Base-by-base conservation (phyloP, 2,888 invertebrate genomes). In the Perizoma flavofasciatum region DNA sequence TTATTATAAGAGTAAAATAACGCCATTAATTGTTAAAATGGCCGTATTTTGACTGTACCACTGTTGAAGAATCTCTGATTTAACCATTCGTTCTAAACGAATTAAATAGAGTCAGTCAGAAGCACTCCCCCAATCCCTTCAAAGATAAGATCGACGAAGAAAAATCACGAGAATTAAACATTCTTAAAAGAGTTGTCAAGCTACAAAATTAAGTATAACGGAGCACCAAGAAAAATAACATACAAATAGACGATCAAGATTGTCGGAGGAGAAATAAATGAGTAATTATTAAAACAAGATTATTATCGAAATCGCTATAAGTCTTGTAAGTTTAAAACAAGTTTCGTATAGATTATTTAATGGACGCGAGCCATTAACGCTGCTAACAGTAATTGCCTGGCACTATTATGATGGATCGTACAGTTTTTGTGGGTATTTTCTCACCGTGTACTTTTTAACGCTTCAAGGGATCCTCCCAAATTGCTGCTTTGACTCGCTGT, bases 241-340 rank as follows among this genome's bases (percentile, higher is more conserved):
- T 85, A 90, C 86, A 89, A 90, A 90, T 85, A 78, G 74, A 71
- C 79, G 80, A 89, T 90, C 88, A 88, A 89, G 89, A 89, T 90
- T 85, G 85, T 85, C 82, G 78, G 82, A 86, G 85, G 84, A 85
- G 78, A 82, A 86, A 89, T 86, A 85, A 86, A 77, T 82, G 77
- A 81, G 88, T 90, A 88, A 92, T 89, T 90, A 91, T 89, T 85
- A 86, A 84, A 88, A 89, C 86, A 86, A 90, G 91, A 91, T 91
- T 86, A 88, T 86, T 89, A 91, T 92, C 91, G 77, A 82, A 88
- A 88, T 86, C 78, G 79, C 83, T 86, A 81, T 85, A 87, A 86
- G 86, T 86, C 86, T 86, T 83, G 84, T 80, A 77, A 74, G 75
- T 76, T 81, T 81, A 83, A 87, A 90, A 90, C 89, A 84, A 83